Base-by-base conservation (phyloP, 2,888 invertebrate genomes). In the Carpatolechia fugitivella region DNA sequence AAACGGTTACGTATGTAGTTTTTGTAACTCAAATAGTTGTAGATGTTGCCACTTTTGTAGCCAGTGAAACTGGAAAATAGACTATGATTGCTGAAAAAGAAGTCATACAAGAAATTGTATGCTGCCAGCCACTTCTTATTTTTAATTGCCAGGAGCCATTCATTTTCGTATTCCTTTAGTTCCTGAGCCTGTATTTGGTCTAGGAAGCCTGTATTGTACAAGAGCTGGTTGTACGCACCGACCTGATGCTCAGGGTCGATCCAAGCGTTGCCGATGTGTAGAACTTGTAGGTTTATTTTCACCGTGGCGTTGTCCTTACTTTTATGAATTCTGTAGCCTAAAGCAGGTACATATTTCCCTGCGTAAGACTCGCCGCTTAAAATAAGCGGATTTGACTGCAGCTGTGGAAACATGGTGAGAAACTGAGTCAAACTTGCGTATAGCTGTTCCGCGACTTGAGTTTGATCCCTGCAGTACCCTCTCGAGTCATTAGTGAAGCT, bases 361-460 rank as follows among this genome's bases (percentile, higher is more conserved):
- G 93, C 97, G 74, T 97, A 97, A 0, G 97, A 97, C 85, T 98
- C 98, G 0, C 98, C 98, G 0, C 96, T 94, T 0, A 97, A 92
- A 85, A 93, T 98, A 77, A 98, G 97, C 49, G 94, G 94, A 66
- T 94, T 94, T 0, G 84, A 73, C 69, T 93, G 93, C 30, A 95
- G 84, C 66, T 96, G 93, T 0, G 95, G 94, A 75, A 97, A 98
- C 0, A 98, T 75, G 60, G 93, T 90, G 76, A 97, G 97, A 76
- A 98, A 96, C 78, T 98, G 98, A 36, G 90, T 81, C 2, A 97
- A 70, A 0, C 95, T 95, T 54, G 92, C 91, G 70, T 96, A 95
- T 6, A 98, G 79, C 76, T 98, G 94, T 50, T 92, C 91, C 0
- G 95, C 97, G 0, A 98, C 95, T 73, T 95, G 93, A 0, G 92